Conservation (phyloP, 2,888 invertebrate genomes). For the Lumbricus terrestris region DNA sequence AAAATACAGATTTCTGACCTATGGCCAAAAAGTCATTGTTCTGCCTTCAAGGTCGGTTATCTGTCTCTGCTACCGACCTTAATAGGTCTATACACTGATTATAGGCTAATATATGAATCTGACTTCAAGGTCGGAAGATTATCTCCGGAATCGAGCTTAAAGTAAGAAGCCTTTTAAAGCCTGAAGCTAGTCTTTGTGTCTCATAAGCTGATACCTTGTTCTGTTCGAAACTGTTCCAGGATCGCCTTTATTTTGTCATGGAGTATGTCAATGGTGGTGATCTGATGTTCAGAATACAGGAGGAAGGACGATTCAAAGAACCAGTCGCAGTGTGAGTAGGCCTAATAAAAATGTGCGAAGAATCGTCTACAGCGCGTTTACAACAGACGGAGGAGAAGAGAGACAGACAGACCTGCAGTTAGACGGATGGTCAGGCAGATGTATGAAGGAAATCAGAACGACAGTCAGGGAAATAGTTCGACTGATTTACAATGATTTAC, state of each 20-base stretch:
- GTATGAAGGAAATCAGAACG: neutral
- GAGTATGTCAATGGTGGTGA: constrained; percentile 99
- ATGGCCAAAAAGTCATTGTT: too few species aligned
- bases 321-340: constrained; percentile 98
- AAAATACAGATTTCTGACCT: too few species aligned
- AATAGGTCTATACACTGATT: too few species aligned
- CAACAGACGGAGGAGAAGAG: neutral
- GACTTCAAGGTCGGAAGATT: too few species aligned
- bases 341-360: neutral
- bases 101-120: too few species aligned
- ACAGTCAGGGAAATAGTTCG: neutral
- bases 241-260: constrained; percentile 98
- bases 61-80: too few species aligned
- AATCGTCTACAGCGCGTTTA: neutral
- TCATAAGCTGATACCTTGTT: neutral
- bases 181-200: neutral
- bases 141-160: too few species aligned
- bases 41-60: too few species aligned
- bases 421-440: neutral
- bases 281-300: constrained; percentile 99
- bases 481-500: neutral
- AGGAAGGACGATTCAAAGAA: constrained; percentile 99
- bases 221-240: constrained; percentile 66
- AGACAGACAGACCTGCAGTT: neutral
- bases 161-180: neutral